phyloP scores from a whole-genome alignment of 1,140 invertebrate species.

The Phthorimaea operculella region DNA sequence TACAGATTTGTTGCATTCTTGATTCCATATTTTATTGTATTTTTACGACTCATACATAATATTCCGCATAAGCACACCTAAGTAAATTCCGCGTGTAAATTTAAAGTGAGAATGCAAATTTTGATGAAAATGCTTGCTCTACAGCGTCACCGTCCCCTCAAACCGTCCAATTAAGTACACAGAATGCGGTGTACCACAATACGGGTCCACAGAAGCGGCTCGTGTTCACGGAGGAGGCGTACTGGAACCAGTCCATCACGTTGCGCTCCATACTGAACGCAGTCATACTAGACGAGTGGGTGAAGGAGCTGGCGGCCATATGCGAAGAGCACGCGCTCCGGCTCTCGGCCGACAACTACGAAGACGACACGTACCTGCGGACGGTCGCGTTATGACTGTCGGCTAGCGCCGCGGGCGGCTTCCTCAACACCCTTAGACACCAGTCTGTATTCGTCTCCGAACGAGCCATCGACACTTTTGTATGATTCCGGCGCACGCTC shows the following conservation, averaged over 20 bases:
- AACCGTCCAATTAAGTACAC: neutral
- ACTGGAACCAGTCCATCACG: constrained; percentile 60
- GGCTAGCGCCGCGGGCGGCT: constrained; percentile 34
- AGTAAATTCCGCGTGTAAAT: neutral
- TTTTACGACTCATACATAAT: too few relatives aligned
- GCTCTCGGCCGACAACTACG: constrained; percentile 35
- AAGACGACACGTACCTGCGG: constrained; percentile 44
- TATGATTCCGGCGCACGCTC: constrained; percentile 4
- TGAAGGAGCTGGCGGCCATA: constrained; percentile 91
- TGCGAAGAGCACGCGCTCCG: constrained; percentile 88
- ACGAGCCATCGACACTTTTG: constrained; percentile 5
- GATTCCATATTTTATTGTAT: too few relatives aligned
- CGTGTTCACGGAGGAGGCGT: constrained; percentile 49
- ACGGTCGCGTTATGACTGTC: constrained; percentile 57
- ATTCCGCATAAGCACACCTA: too few relatives aligned
- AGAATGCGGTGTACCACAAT: constrained; percentile 17
- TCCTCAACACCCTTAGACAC: constrained; percentile 18
- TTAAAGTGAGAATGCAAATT: neutral
- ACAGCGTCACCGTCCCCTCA: constrained; percentile 31
- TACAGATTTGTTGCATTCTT: too few relatives aligned
- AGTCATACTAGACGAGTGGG: constrained; percentile 92
- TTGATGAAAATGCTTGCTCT: constrained; percentile 8
- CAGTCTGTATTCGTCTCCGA: neutral
- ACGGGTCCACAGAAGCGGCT: constrained; percentile 32
- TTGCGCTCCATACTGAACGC: constrained; percentile 70